Percentiles rank a stretch among this genome's conserved stretches.
Conservation (phyloP, 2,797 vertebrate species). For the Chanos chanos region DNA sequence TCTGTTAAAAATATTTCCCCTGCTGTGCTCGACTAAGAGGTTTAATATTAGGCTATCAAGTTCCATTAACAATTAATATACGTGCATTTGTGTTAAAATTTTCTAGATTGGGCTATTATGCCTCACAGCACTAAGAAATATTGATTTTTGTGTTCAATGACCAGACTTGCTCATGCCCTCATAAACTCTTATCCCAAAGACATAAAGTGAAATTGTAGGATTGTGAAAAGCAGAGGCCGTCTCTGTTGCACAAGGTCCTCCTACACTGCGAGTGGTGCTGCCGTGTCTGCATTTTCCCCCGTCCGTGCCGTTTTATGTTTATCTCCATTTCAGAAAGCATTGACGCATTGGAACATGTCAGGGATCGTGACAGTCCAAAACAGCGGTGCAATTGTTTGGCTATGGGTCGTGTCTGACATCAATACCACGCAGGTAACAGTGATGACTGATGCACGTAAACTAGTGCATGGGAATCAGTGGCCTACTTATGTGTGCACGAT, state of each 20-base stretch:
- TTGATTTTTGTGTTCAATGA: too few species aligned
- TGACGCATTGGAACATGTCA: constrained; percentile 58
- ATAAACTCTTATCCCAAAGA: too few species aligned
- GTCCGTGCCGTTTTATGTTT: constrained; percentile 46
- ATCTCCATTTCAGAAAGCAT: constrained; percentile 63
- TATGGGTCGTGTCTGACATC: constrained; percentile 50
- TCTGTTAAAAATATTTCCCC: too few species aligned
- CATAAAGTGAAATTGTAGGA: not conserved
- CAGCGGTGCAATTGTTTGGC: constrained; percentile 47
- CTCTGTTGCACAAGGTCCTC: constrained; percentile 63
- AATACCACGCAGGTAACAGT: constrained; percentile 63
- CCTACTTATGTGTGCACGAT: not conserved
- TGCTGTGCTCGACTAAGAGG: too few species aligned
- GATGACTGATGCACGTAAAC: constrained; percentile 54
- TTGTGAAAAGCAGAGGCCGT: too few species aligned
- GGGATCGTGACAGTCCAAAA: constrained; percentile 49
- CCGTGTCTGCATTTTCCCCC: constrained; percentile 50
- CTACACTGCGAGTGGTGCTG: constrained; percentile 71
- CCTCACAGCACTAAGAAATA: too few species aligned
- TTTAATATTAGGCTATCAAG: too few species aligned
- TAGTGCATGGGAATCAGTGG: constrained; percentile 44
- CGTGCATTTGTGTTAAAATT: too few species aligned
- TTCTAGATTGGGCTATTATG: too few species aligned
- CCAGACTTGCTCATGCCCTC: too few species aligned
- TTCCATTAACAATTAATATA: too few species aligned